Conservation (phyloP, 2,888 invertebrate genomes). For the Pollenia labialis region DNA sequence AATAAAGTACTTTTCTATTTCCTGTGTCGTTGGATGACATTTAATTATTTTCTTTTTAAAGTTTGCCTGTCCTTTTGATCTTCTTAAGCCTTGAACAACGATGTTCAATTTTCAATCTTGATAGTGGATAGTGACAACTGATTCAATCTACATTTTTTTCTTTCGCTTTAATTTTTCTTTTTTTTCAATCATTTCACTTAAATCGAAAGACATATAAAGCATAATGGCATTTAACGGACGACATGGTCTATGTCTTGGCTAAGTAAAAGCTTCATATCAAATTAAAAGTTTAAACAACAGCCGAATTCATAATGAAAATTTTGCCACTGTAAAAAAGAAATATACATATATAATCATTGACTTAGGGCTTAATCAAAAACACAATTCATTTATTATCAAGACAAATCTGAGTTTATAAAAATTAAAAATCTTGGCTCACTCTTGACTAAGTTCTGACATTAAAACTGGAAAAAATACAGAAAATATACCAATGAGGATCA, state of each 20-base stretch:
- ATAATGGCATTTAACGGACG: conserved; percentile 54
- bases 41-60: conserved; percentile 22
- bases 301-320: conserved; percentile 68
- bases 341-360: conserved; percentile 42
- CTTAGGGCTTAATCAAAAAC: conserved; percentile 44
- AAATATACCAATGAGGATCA: conserved; percentile 32
- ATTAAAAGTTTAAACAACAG: conserved; percentile 47
- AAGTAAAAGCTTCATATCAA: conserved; percentile 58
- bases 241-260: conserved; percentile 54
- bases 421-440: conserved; percentile 51
- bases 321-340: conserved; percentile 40
- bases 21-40: conserved; percentile 48
- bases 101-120: neutral
- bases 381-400: conserved; percentile 55
- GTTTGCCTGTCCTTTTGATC: conserved; percentile 59
- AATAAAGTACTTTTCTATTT: neutral
- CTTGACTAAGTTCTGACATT: conserved; percentile 58
- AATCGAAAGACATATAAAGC: conserved; percentile 21
- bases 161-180: conserved; percentile 19
- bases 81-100: conserved; percentile 2
- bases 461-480: neutral
- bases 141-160: conserved; percentile 32
- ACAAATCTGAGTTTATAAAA: conserved; percentile 14
- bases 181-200: conserved; percentile 36
- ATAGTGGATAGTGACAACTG: conserved; percentile 65